Evolutionary conservation across 2,888 invertebrate species (phyloP), one percentile per base, ranked within the genome.

Genomic region (Morpho helenor): DNA sequence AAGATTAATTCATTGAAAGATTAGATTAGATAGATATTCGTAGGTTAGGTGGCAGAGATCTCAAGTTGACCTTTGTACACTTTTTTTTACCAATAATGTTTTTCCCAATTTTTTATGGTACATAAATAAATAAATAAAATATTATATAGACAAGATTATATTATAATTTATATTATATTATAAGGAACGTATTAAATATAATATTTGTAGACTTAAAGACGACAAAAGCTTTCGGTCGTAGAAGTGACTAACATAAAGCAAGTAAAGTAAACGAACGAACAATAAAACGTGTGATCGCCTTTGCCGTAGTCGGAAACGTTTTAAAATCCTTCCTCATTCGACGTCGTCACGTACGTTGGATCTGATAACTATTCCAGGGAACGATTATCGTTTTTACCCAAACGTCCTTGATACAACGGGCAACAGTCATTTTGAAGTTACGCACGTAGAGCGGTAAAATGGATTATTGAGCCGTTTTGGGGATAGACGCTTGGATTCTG

Each of bases 311-410:
- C 46, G 51, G 16, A 9, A 46, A 56, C 10, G 46, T 42, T 48
- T 56, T 45, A 49, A 57, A 57, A 57, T 53, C 57, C 49, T 50
- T 31, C 31, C 41, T 54, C 57, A 40, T 31, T 10, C 49, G 49
- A 40, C 40, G 42, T 47, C 50, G 48, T 59, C 59, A 52, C 56
- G 59, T 55, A 46, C 55, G 49, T 54, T 55, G 52, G 57, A 56
- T 60, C 56, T 51, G 56, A 62, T 61, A 67, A 61, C 60, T 59
- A 56, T 63, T 54, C 56, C 60, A 60, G 56, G 48, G 44, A 63
- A 60, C 57, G 60, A 59, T 60, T 62, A 63, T 56, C 55, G 60
- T 59, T 65, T 63, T 61, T 56, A 65, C 60, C 41, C 39, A 49
- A 60, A 60, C 52, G 47, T 23, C 62, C 55, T 58, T 58, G 58